Conservation (phyloP, 2,888 invertebrate genomes). For the Dendrolimus pini region DNA sequence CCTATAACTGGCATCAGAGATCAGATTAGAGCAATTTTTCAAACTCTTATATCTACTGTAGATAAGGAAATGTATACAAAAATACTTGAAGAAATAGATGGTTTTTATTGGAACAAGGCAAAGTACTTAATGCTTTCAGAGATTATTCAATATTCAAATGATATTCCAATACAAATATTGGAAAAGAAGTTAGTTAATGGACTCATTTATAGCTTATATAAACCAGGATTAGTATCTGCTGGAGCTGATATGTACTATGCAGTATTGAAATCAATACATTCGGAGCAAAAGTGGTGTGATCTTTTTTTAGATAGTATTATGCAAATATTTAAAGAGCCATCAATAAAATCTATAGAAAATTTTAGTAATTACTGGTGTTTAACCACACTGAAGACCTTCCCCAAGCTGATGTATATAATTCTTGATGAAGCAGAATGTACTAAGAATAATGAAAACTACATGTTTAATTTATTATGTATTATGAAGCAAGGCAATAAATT, state of each 20-base stretch:
- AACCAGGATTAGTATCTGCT: conserved; percentile 74
- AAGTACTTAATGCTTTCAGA: conserved; percentile 76
- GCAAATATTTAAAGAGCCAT: conserved; percentile 32
- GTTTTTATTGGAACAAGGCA: conserved; percentile 76
- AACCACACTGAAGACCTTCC: conserved; percentile 62
- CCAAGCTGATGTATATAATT: conserved; percentile 32
- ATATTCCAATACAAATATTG: conserved; percentile 7
- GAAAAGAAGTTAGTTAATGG: conserved; percentile 46
- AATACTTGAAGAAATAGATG: conserved; percentile 43
- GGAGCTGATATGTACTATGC: conserved; percentile 78
- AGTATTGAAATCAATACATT: conserved; percentile 52
- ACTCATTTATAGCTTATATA: conserved; percentile 54
- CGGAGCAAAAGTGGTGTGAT: conserved; percentile 56
- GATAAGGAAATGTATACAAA: conserved; percentile 28
- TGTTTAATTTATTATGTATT: conserved; percentile 42
- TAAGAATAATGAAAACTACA: conserved; percentile 16
- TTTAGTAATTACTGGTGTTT: conserved; percentile 71
- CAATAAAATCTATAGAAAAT: conserved; percentile 51
- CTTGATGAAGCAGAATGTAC: conserved; percentile 24
- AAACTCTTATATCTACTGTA: conserved; percentile 38
- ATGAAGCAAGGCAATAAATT: conserved; percentile 57
- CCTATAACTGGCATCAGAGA: conserved; percentile 74
- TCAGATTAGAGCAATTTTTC: conserved; percentile 67
- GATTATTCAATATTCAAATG: conserved; percentile 45
- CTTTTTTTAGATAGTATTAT: conserved; percentile 46